These are phyloP conservation scores for Mesocricetus auratus DNA, from an alignment of 2,113 vertebrate species.

Conservation along the genomic window DNA sequence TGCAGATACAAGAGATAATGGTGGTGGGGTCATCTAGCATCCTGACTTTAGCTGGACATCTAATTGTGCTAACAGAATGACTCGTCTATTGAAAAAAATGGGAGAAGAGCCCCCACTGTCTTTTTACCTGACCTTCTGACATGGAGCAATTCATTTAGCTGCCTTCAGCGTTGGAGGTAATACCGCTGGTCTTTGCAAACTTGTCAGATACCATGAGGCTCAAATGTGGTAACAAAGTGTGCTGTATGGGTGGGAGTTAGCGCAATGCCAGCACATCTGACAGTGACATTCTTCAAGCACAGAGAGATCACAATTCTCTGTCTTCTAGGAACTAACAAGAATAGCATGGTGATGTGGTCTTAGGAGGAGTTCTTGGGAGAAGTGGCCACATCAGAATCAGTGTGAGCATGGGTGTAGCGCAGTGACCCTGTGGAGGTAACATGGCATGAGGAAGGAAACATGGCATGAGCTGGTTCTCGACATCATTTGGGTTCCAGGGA, in stretches of 20 bases:
- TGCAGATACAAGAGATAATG: neutral
- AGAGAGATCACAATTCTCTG: neutral
- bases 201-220: neutral
- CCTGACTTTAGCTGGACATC: neutral
- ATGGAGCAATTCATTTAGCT: neutral
- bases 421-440: neutral
- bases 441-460: neutral
- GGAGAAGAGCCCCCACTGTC: neutral
- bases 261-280: neutral
- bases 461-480: neutral
- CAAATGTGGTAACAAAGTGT: neutral
- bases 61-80: conserved; percentile 16
- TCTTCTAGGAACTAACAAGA: neutral
- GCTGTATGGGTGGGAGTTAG: neutral
- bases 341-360: neutral
- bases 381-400: neutral
- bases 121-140: neutral
- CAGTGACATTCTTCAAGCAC: neutral
- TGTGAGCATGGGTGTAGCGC: neutral
- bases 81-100: neutral
- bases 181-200: neutral
- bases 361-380: neutral
- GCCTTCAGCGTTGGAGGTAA: neutral
- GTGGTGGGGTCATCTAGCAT: neutral
- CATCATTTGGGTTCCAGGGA: neutral